Base-by-base conservation (phyloP, 2,888 invertebrate species). In the Deilephila porcellus region DNA sequence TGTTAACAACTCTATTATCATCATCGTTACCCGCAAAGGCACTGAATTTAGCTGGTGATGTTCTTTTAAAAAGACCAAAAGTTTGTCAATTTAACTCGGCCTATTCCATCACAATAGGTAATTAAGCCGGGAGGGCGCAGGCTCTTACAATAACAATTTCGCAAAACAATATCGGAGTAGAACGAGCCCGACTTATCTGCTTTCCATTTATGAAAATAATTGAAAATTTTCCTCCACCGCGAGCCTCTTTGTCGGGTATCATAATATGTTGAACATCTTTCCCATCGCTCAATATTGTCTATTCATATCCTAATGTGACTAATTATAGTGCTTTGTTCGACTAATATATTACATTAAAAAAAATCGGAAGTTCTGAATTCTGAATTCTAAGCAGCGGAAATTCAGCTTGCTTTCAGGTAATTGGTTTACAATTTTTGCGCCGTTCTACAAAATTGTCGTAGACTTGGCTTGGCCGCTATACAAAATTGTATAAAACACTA, bases 71-170 rank as follows among this genome's bases (percentile, higher is more conserved):
- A 67, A 5, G 52, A 25, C 67, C 37, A 7, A 52, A 67, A 25
- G 45, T 52, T 67, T 67, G 67, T 29, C 29, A 60, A 60, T 56
- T 56, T 60, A 74, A 67, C 62, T 32, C 64, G 71, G 67, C 59
- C 8, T 71, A 53, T 72, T 75, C 71, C 59, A 74, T 76, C 72
- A 73, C 73, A 62, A 37, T 62, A 70, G 37, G 71, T 52, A 60
- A 52, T 67, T 52, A 67, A 67, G 25, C 25, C 19, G 34, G 25
- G 45, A 67, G 25, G 25, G 67, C 52, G 67, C 45, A 45, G 14
- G 29, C 62, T 62, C 62, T 25, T 29, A 67, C 52, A 67, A 67
- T 67, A 45, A 56, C 56, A 56, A 67, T 52, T 67, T 29, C 25
- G 25, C 52, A 52, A 67, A 45, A 67, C 52, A 67, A 67, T 67